Base-by-base conservation (phyloP, 2,888 invertebrate species). In the Lasioglossum marginatum region DNA sequence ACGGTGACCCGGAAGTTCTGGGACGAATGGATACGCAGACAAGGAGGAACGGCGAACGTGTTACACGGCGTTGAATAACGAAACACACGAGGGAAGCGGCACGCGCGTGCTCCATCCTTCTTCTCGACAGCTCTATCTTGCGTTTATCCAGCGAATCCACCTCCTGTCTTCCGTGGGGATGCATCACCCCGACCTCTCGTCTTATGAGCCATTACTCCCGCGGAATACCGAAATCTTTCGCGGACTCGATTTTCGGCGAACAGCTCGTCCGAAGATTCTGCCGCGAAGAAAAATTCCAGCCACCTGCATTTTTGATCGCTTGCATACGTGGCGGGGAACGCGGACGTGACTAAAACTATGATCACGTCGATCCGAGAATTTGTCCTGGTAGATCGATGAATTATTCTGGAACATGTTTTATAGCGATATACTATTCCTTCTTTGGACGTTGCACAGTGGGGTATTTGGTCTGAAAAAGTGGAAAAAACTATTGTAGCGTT, bases 71-170 rank as follows among this genome's bases (percentile, higher is more conserved):
- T 74, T 79, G 86, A 85, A 85, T 85, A 86, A 85, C 85, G 85
- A 82, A 86, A 86, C 79, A 77, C 79, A 45, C 78, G 76, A 68
- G 73, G 74, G 52, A 81, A 79, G 72, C 57, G 89, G 92, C 92
- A 93, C 93, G 93, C 92, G 92, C 92, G 88, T 88, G 83, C 90
- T 92, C 92, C 92, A 94, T 95, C 91, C 92, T 89, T 94, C 93
- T 93, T 94, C 91, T 84, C 91, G 94, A 94, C 94, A 94, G 93
- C 92, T 94, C 93, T 92, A 94, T 95, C 93, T 94, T 86, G 87
- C 92, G 90, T 85, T 91, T 91, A 92, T 92, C 91, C 90, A 77
- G 75, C 77, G 92, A 91, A 92, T 92, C 91, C 88, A 91, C 87
- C 91, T 89, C 86, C 85, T 88, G 88, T 87, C 90, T 91, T 87